These are phyloP conservation scores for Amitus sp. DNA, from an alignment of 2,888 invertebrate species.

Conservation along the genomic window DNA sequence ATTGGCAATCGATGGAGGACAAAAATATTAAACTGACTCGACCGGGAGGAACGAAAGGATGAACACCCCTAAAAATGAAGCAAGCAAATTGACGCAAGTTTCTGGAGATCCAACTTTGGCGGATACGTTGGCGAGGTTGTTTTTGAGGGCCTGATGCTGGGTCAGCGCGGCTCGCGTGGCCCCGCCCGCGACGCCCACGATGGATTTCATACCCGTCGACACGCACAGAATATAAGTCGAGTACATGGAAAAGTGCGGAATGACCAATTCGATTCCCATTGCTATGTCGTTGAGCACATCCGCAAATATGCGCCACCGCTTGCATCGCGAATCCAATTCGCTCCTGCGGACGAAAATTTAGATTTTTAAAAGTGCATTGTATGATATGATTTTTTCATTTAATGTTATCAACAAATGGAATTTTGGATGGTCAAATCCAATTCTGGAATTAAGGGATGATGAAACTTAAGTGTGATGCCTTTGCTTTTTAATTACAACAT, in stretches of 20 bases:
- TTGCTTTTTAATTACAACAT: no score
- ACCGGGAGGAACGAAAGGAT: conserved; percentile 76
- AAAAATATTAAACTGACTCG: conserved; percentile 58
- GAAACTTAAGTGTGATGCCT: no score
- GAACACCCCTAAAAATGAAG: conserved; percentile 81
- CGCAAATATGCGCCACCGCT: conserved; percentile 95
- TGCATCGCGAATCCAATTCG: conserved; percentile 88
- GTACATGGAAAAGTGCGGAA: conserved; percentile 75
- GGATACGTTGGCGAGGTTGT: conserved; percentile 92
- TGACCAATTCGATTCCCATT: conserved; percentile 85
- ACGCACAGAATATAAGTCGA: conserved; percentile 76
- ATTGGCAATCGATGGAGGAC: no score
- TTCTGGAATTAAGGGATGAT: no score
- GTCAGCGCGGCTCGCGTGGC: conserved; percentile 93
- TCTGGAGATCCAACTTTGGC: conserved; percentile 98
- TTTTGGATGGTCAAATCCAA: no score
- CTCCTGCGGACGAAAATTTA: conserved; percentile 66
- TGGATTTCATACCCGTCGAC: conserved; percentile 81
- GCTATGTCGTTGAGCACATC: conserved; percentile 93
- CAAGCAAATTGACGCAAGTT: conserved; percentile 91
- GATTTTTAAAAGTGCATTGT: no score
- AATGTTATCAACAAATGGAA: no score
- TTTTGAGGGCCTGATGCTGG: conserved; percentile 89
- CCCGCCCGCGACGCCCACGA: conserved; percentile 83
- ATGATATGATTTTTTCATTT: no score